These are phyloP conservation scores for Fragum whitleyi DNA, from an alignment of 2,888 invertebrate species.

Conservation along the genomic window DNA sequence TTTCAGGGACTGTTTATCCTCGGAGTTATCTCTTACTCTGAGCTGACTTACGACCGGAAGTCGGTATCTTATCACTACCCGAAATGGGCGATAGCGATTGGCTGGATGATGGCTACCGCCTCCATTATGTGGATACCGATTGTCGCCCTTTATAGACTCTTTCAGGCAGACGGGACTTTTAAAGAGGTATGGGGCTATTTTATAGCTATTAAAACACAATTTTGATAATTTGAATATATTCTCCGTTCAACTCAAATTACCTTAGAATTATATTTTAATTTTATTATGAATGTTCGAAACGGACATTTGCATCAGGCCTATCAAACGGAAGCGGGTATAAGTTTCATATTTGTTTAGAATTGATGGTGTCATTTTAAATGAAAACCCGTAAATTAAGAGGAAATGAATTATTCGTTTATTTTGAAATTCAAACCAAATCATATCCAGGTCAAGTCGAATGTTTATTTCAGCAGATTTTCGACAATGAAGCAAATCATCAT, in stretches of 20 bases:
- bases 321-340: too few relatives aligned
- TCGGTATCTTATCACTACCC: constrained; percentile 86
- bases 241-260: background rate
- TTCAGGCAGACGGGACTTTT: constrained; percentile 68
- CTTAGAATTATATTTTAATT: background rate
- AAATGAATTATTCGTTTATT: too few relatives aligned
- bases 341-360: too few relatives aligned
- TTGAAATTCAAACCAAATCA: too few relatives aligned
- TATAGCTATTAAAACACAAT: background rate
- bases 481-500: too few relatives aligned
- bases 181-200: constrained; percentile 11
- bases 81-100: constrained; percentile 83
- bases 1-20: constrained; percentile 76
- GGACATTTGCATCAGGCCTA: too few relatives aligned
- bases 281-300: background rate
- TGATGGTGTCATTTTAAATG: too few relatives aligned
- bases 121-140: constrained; percentile 80
- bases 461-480: too few relatives aligned
- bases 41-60: constrained; percentile 81
- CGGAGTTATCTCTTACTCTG: constrained; percentile 80
- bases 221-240: background rate
- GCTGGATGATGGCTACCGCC: constrained; percentile 78
- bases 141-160: constrained; percentile 68
- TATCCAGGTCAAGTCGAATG: too few relatives aligned
- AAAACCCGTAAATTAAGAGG: too few relatives aligned